Percentiles rank a stretch among this genome's conserved stretches.
These are phyloP conservation scores for Achroia grisella DNA, from an alignment of 1,140 invertebrate genomes.

Conservation along the genomic window DNA sequence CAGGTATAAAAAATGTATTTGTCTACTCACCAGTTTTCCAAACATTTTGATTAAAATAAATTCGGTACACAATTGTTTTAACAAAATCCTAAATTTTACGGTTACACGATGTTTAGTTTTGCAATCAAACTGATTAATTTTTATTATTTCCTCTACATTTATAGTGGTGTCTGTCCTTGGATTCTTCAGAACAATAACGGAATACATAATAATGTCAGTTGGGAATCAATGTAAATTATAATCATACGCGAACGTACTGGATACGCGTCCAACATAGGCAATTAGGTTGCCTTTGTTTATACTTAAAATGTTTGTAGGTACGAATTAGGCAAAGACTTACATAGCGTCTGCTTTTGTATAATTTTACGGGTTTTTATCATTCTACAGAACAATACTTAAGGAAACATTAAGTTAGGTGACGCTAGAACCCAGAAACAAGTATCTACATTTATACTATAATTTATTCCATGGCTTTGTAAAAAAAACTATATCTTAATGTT, in stretches of 20 bases:
- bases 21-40: slow-evolving; percentile 51
- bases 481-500: too few species aligned
- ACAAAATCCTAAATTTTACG: slow-evolving; percentile 8
- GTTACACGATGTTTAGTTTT: slow-evolving; percentile 3
- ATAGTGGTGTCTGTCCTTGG: slow-evolving; percentile 52
- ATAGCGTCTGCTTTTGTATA: too few species aligned
- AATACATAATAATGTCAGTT: slow-evolving; percentile 41
- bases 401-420: too few species aligned
- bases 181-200: slow-evolving; percentile 39
- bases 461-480: too few species aligned
- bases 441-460: too few species aligned
- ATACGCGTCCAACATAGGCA: slow-evolving; percentile 50
- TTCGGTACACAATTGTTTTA: background rate
- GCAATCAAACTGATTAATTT: slow-evolving; percentile 35
- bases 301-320: slow-evolving; percentile 15
- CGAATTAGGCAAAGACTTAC: background rate
- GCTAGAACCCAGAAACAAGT: too few species aligned
- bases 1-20: background rate
- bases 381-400: too few species aligned
- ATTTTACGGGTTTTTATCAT: too few species aligned
- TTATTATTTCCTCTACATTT: slow-evolving; percentile 50
- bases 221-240: slow-evolving; percentile 60
- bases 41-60: slow-evolving; percentile 50
- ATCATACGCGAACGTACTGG: slow-evolving; percentile 29
- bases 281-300: slow-evolving; percentile 52